Base-by-base conservation (phyloP, 2,888 invertebrate genomes). In the Sthenelais limicola region DNA sequence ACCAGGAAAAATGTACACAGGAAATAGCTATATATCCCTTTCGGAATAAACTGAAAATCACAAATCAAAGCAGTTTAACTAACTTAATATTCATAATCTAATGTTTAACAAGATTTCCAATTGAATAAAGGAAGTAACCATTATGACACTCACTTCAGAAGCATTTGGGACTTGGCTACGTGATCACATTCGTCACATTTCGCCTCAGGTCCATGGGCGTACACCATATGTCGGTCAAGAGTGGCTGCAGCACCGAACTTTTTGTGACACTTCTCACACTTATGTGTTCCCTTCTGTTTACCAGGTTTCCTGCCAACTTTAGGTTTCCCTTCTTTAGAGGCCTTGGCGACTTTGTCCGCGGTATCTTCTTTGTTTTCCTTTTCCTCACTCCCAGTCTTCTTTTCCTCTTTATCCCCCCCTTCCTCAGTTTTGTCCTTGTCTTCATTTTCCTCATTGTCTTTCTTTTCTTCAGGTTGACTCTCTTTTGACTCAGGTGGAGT, bases 141-240 rank as follows among this genome's bases (percentile, higher is more conserved):
- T 18, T 9, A 18, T 43, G 18, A 43, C 12, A 73, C 76, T 73
- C 66, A 78, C 78, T 68, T 76, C 43, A 78, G 68, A 9, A 68
- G 35, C n/a, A 56, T 32, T n/a, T 68, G 68, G 12, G 68, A 71
- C 32, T 70, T 73, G 1, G 78, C 77, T 9, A 75, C 73, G 67
- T 66, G 78, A 48, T 72, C 70, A 48, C 78, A 78, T 62, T 78
- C 74, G 26, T 74, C 72, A 54, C 78, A 78, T 15, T 75, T 35
- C 12, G 74, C 28, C 32, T 78, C 79, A 33, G 72, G 66, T 4
- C 49, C 74, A 47, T 79, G 79, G 26, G 72, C 73, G n/a, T 77
- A 73, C 71, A 73, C 73, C 62, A 74, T 71, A 66, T 79, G 79
- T 58, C 74, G 73, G 48, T 79, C 78, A 28, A 56, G 70, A 7